Evolutionary conservation across 2,113 vertebrate species (phyloP).

Genomic region (Centropristis striata): DNA sequence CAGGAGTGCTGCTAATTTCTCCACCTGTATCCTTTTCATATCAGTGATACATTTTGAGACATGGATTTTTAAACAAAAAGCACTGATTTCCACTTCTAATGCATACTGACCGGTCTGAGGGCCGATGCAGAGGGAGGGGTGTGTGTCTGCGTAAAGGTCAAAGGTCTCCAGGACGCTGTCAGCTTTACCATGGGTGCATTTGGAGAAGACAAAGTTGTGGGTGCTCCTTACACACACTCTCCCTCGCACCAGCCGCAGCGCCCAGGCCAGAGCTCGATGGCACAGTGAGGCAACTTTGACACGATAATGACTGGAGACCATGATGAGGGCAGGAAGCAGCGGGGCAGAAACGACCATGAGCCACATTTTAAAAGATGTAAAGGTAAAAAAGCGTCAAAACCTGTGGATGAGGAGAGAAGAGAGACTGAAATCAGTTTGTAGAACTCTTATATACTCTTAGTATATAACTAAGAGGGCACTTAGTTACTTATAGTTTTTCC

Average conservation of each 20-base stretch:
- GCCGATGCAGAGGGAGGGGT: slow-evolving; percentile 71
- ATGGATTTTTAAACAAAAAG: neutral
- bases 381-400: neutral
- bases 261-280: slow-evolving; percentile 43
- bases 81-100: neutral
- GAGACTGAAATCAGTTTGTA: neutral
- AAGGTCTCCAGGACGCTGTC: slow-evolving; percentile 82
- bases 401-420: slow-evolving; percentile 4
- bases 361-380: slow-evolving; percentile 60
- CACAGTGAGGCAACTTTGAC: slow-evolving; percentile 37
- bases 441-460: no score
- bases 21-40: neutral
- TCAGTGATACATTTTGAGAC: neutral
- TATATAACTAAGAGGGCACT: no score
- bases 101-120: slow-evolving; percentile 66
- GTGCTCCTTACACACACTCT: slow-evolving; percentile 58
- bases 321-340: slow-evolving; percentile 63
- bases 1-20: neutral
- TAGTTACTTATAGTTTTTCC: neutral
- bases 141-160: slow-evolving; percentile 65
- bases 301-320: slow-evolving; percentile 38
- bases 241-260: slow-evolving; percentile 32
- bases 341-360: slow-evolving; percentile 56
- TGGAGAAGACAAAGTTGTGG: slow-evolving; percentile 79
- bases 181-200: slow-evolving; percentile 81